Percentiles rank a stretch among this genome's conserved stretches.
Evolutionary conservation across 2,888 invertebrate species (phyloP).

Genomic region (Plagiodera versicolora): DNA sequence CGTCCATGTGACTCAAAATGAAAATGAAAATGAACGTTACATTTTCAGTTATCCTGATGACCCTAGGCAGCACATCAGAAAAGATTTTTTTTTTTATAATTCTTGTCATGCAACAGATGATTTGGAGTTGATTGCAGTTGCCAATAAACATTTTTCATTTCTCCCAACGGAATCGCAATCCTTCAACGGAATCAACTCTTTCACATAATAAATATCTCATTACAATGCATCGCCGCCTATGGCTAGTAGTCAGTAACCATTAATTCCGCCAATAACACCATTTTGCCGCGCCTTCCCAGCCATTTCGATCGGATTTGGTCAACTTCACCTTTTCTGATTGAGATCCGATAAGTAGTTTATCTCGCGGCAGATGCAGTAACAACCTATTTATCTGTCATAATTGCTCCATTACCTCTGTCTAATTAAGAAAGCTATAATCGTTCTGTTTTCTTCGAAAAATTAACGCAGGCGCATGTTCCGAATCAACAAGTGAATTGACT

Average conservation of each 20-base stretch:
- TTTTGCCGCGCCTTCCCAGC: slow-evolving; percentile 25
- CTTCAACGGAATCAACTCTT: too few species aligned
- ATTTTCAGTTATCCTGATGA: too few species aligned
- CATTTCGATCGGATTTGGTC: slow-evolving; percentile 24
- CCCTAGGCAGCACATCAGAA: too few species aligned
- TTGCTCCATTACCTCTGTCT: slow-evolving; percentile 24
- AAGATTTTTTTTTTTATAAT: too few species aligned
- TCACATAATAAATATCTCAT: too few species aligned
- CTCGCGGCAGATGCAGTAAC: slow-evolving; percentile 18
- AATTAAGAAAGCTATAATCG: slow-evolving; percentile 16
- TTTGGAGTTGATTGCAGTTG: too few species aligned
- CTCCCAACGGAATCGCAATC: too few species aligned
- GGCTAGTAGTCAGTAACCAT: background rate
- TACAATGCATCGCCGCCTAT: background rate
- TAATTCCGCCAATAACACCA: background rate
- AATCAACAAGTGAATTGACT: slow-evolving; percentile 2
- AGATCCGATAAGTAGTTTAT: slow-evolving; percentile 14
- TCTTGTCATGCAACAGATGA: too few species aligned
- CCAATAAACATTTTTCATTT: too few species aligned
- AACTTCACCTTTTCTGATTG: slow-evolving; percentile 23
- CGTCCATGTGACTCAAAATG: too few species aligned
- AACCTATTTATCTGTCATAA: slow-evolving; percentile 24
- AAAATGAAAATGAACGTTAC: too few species aligned
- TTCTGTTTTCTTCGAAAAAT: slow-evolving; percentile 7
- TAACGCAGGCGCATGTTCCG: slow-evolving; percentile 10